A percentile compares a stretch with the other conserved stretches of the same genome.
Conservation (phyloP, 2,888 invertebrate genomes). For the Escarpia spicata region DNA sequence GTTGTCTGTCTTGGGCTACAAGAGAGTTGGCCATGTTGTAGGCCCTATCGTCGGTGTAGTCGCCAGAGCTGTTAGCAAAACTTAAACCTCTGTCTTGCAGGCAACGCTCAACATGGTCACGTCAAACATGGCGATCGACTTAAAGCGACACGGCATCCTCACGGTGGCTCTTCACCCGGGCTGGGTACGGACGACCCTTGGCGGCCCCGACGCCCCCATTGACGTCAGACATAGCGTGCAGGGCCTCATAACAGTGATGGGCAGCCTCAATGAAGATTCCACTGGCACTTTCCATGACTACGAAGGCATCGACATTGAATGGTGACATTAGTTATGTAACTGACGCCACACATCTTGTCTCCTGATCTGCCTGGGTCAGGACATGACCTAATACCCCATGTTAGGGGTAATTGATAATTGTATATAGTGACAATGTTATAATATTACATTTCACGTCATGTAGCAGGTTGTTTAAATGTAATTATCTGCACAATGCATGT, state of each 20-base stretch:
- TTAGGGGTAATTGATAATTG: neutral
- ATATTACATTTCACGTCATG: neutral
- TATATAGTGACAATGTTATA: neutral
- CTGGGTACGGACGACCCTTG: constrained; percentile 92
- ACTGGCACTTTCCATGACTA: constrained; percentile 70
- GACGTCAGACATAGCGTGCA: constrained; percentile 76
- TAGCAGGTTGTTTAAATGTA: neutral
- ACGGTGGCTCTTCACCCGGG: constrained; percentile 85
- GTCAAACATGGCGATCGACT: constrained; percentile 83
- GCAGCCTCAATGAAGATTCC: constrained; percentile 73
- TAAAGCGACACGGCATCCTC: constrained; percentile 79
- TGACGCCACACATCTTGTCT: neutral
- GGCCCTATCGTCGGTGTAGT: neutral
- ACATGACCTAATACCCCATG: too few relatives aligned
- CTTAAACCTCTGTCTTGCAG: constrained; percentile 68
- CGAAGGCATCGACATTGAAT: constrained; percentile 6
- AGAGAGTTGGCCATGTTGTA: too few relatives aligned
- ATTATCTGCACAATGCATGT: neutral
- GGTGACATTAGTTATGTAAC: neutral
- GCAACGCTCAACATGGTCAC: constrained; percentile 87
- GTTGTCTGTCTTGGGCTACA: too few relatives aligned
- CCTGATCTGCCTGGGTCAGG: too few relatives aligned
- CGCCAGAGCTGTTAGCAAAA: neutral
- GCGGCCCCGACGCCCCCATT: constrained; percentile 81
- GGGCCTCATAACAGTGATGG: constrained; percentile 76